These are phyloP conservation scores for Listrodromus nycthemerus DNA, from an alignment of 2,888 invertebrate species.

Conservation along the genomic window DNA sequence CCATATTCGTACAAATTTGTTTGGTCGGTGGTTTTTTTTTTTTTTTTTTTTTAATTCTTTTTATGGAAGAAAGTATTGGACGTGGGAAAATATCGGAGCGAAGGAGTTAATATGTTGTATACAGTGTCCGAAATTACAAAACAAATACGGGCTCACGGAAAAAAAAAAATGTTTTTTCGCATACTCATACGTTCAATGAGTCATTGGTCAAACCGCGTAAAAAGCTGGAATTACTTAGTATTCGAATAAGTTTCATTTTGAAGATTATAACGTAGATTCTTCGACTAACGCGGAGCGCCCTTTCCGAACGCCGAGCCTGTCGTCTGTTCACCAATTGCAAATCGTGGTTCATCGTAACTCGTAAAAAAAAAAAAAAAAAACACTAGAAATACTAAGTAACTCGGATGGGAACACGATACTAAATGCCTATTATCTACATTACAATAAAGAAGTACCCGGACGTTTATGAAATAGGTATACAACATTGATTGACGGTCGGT, in stretches of 20 bases:
- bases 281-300: not conserved
- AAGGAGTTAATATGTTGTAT: not conserved
- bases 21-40: not conserved
- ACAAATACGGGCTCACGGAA: not conserved
- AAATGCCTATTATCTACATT: constrained; percentile 46
- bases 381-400: constrained; percentile 20
- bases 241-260: constrained; percentile 32
- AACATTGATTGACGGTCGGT: constrained; percentile 55
- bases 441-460: constrained; percentile 57
- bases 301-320: not conserved
- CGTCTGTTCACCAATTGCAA: constrained; percentile 37
- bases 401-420: constrained; percentile 36
- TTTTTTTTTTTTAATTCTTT: not conserved
- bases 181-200: constrained; percentile 25
- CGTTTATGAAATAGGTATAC: constrained; percentile 50
- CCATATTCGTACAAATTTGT: not conserved
- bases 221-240: constrained; percentile 54
- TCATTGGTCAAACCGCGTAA: not conserved
- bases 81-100: constrained; percentile 9
- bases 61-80: constrained; percentile 16
- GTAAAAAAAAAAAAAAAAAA: constrained; percentile 13
- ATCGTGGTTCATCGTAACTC: constrained; percentile 9
- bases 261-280: not conserved
- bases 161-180: not conserved
- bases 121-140: not conserved